phyloP scores from a whole-genome alignment of 2,797 vertebrate genomes.

The Tapirus indicus region DNA sequence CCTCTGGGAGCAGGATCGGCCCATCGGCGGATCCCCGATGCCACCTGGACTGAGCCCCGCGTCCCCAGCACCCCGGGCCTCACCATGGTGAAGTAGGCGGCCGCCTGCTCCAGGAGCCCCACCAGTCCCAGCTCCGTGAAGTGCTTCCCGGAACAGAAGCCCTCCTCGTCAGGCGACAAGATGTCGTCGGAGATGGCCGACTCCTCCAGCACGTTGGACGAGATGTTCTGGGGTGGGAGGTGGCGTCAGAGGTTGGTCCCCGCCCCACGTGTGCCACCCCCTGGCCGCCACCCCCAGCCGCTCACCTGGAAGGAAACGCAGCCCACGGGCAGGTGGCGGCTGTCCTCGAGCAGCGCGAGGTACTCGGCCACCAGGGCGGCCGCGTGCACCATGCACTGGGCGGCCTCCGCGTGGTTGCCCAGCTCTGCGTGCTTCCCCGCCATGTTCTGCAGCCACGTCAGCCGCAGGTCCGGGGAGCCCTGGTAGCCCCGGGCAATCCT shows the following conservation, averaged over 20 bases:
- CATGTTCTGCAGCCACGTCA: slow-evolving; percentile 98
- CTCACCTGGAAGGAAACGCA: slow-evolving; percentile 96
- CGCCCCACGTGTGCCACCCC: fast-evolving
- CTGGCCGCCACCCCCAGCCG: fast-evolving
- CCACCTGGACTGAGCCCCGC: fast-evolving
- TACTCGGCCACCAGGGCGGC: slow-evolving; percentile 96
- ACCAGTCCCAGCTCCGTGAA: slow-evolving; percentile 96
- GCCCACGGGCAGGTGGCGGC: slow-evolving; percentile 94
- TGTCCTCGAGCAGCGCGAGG: slow-evolving; percentile 96
- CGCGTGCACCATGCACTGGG: slow-evolving; percentile 95
- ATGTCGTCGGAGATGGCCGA: slow-evolving; percentile 96
- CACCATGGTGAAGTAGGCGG: slow-evolving; percentile 95
- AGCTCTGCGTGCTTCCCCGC: slow-evolving; percentile 94
- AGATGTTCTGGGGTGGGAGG: slow-evolving; percentile 90
- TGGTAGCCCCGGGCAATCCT: slow-evolving; percentile 98
- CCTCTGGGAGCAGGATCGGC: fast-evolving
- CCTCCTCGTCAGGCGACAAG: slow-evolving; percentile 96
- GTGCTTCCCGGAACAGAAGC: slow-evolving; percentile 96
- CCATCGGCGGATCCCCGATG: fast-evolving
- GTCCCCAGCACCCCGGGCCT: neutral
- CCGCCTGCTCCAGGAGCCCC: slow-evolving; percentile 95
- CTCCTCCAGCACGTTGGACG: slow-evolving; percentile 95
- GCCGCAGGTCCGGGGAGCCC: slow-evolving; percentile 95
- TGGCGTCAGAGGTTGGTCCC: neutral
- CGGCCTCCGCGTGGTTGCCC: slow-evolving; percentile 95